Base-by-base conservation (phyloP, 2,888 invertebrate species). In the Corythucha ciliata region DNA sequence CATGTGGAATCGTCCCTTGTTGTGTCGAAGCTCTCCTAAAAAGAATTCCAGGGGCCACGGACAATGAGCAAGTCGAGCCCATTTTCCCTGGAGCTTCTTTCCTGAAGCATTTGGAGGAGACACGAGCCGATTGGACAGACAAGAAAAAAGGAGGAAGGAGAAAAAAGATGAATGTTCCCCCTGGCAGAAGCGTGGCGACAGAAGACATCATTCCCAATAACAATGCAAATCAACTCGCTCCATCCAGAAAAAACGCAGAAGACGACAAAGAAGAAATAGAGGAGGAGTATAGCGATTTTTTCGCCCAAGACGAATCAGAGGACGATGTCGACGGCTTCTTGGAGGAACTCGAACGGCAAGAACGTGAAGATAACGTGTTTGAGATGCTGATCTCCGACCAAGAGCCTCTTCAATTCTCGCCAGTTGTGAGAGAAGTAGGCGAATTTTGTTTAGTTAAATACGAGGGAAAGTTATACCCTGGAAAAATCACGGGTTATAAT, bases 1-100 rank as follows among this genome's bases (percentile, higher is more conserved):
- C 41, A 41, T 41, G 26, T 18, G 41, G 41, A 41, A 41, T 41
- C 37, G 37, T 37, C 22, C 37, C 37, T 37, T 4, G 10, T 37
- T 21, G 24, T 37, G 37, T 37, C 14, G 14, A 37, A 21, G 12
- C 21, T 12, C 37, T 37, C 22, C 24, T 37, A n/a, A 37, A 37
- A 37, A 37, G 37, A 37, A 37, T 37, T 37, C 37, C 37, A 37
- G 37, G 21, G 14, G 21, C 21, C 37, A 20, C 21, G 21, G 37
- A 21, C 21, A 24, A 5, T 10, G 21, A 37, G 24, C 21, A 37
- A 37, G n/a, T n/a, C n/a, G n/a, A n/a, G n/a, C n/a, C n/a, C n/a
- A n/a, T n/a, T n/a, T n/a, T n/a, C n/a, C n/a, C n/a, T n/a, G n/a
- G n/a, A n/a, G 37, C 21, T 22, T 37, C 37, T 24, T 37, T 37